Evolutionary conservation across 2,113 vertebrate species (phyloP).

Genomic region (Phasianus colchicus): DNA sequence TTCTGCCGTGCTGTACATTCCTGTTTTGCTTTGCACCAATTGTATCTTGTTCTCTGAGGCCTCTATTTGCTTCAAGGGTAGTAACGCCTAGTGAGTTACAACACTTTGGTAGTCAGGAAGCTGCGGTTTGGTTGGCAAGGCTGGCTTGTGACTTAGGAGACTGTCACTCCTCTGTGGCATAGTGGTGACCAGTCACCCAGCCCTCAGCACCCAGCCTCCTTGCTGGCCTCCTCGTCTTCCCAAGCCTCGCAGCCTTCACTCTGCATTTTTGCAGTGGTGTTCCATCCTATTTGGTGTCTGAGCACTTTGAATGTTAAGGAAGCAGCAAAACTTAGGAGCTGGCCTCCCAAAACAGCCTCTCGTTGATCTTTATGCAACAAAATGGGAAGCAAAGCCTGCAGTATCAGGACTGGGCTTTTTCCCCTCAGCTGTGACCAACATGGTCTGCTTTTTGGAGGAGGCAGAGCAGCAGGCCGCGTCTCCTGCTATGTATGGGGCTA

Average conservation of each 20-base stretch:
- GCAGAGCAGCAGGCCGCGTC: background rate
- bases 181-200: background rate
- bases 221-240: fast-evolving
- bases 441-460: background rate
- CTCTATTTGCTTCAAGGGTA: background rate
- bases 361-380: background rate
- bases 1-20: background rate
- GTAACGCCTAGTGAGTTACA: background rate
- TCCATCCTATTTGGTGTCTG: background rate
- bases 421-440: fast-evolving
- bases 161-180: background rate
- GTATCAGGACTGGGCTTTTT: background rate
- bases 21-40: fast-evolving
- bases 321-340: background rate
- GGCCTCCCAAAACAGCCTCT: background rate
- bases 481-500: background rate
- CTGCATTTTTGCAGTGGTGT: background rate
- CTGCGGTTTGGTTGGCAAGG: background rate
- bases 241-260: fast-evolving
- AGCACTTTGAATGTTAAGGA: background rate
- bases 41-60: fast-evolving
- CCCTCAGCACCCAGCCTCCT: fast-evolving
- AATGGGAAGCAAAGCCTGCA: background rate
- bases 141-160: background rate
- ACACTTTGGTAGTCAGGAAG: fast-evolving